Percentiles rank a stretch among this genome's conserved stretches.
Evolutionary conservation across 2,888 invertebrate genomes (phyloP).

Genomic region (Dynastes grantii): DNA sequence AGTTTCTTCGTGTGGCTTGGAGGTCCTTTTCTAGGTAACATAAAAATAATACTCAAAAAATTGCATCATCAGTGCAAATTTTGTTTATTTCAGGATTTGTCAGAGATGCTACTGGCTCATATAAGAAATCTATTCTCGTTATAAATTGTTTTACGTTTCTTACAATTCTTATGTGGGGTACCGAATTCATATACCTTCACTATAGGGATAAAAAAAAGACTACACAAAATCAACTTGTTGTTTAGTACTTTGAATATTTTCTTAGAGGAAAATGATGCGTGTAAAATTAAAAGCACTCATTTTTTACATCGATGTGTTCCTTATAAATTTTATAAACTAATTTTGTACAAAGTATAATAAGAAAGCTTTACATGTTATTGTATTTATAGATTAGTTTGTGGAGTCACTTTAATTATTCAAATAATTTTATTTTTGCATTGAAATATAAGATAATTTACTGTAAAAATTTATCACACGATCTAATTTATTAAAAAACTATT

Average conservation of each 20-base stretch:
- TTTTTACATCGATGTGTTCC: not conserved
- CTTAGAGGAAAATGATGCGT: not conserved
- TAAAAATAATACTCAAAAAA: not conserved
- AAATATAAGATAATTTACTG: not conserved
- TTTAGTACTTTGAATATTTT: not conserved
- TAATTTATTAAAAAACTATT: constrained; percentile 18
- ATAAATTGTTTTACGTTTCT: constrained; percentile 76
- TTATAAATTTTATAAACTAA: not conserved
- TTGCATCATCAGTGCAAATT: not conserved
- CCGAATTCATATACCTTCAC: constrained; percentile 65
- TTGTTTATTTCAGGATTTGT: constrained; percentile 73
- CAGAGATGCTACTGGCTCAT: constrained; percentile 76
- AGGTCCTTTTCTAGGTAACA: constrained; percentile 78
- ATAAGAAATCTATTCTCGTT: constrained; percentile 75
- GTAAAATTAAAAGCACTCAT: not conserved
- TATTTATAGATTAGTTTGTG: not conserved
- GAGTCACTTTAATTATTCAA: not conserved
- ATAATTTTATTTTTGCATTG: constrained; percentile 19
- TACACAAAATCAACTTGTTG: not conserved
- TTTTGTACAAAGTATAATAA: not conserved
- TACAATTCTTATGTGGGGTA: constrained; percentile 76
- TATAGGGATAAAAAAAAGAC: constrained; percentile 49
- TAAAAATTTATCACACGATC: not conserved
- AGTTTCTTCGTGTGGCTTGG: constrained; percentile 76
- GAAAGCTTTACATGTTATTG: too few species aligned